Percentiles rank a stretch among this genome's conserved stretches.
Evolutionary conservation across 2,113 vertebrate genomes (phyloP).

Genomic region (Rhea americana): DNA sequence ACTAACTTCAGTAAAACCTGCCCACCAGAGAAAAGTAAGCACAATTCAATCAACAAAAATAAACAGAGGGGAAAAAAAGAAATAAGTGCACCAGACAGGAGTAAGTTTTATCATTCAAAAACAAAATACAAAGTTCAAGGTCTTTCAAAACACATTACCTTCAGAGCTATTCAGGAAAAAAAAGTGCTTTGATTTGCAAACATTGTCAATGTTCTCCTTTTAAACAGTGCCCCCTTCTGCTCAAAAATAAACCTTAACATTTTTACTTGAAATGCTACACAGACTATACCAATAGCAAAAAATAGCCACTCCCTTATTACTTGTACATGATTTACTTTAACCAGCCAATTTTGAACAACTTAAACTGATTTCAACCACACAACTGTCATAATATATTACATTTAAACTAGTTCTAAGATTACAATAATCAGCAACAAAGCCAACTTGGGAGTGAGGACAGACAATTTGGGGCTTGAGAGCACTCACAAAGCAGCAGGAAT

Average conservation of each 20-base stretch:
- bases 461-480: background rate
- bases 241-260: background rate
- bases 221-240: slow-evolving; percentile 73
- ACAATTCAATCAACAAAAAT: background rate
- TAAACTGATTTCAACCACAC: slow-evolving; percentile 26
- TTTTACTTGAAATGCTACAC: rapidly evolving
- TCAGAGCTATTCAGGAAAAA: background rate
- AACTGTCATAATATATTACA: slow-evolving; percentile 34
- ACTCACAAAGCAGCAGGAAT: background rate
- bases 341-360: slow-evolving; percentile 28
- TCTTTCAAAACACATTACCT: background rate
- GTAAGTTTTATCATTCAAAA: background rate
- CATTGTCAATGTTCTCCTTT: slow-evolving; percentile 53
- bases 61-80: background rate
- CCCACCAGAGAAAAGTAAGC: background rate
- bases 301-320: background rate
- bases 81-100: background rate
- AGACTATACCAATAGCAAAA: background rate
- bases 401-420: slow-evolving; percentile 32
- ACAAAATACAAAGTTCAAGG: background rate
- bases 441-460: slow-evolving; percentile 38
- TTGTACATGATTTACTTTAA: slow-evolving; percentile 6
- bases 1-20: background rate
- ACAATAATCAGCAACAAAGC: slow-evolving; percentile 40
- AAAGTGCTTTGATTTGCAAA: background rate